These are phyloP conservation scores for Charadrius vociferus DNA, from an alignment of 2,113 vertebrate species.

Conservation along the genomic window DNA sequence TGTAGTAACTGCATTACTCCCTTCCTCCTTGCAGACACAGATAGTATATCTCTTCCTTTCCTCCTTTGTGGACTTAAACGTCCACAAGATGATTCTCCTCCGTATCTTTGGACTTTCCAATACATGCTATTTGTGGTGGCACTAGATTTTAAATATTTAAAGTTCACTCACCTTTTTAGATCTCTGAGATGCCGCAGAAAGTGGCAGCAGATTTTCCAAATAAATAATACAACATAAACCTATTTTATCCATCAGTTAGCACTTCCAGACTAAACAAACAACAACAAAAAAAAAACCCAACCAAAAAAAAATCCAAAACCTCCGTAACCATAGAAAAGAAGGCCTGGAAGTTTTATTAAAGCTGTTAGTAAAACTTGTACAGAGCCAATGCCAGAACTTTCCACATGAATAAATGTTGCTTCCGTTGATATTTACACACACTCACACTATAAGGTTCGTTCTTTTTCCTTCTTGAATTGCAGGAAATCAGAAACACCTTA, in stretches of 20 bases:
- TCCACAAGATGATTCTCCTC: not conserved
- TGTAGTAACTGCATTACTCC: not conserved
- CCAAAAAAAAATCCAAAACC: not conserved
- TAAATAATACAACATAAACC: conserved; percentile 30
- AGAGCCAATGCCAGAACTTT: not conserved
- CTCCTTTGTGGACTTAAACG: not conserved
- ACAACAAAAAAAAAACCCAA: not conserved
- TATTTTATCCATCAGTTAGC: conserved; percentile 24
- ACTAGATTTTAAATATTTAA: conserved; percentile 43
- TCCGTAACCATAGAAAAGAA: not conserved
- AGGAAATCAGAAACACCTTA: not conserved
- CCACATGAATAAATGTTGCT: not conserved
- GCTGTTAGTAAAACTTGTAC: not conserved
- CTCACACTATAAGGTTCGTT: fast-evolving
- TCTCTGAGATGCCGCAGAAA: conserved; percentile 5
- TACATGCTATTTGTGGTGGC: not conserved
- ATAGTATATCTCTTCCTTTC: not conserved
- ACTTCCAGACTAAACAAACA: not conserved
- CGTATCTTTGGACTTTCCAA: not conserved
- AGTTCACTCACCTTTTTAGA: conserved; percentile 27
- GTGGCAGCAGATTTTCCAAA: conserved; percentile 17
- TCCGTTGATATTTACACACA: not conserved
- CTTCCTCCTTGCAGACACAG: not conserved
- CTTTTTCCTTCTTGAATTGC: not conserved
- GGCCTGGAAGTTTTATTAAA: not conserved